Evolutionary conservation across 1,140 invertebrate species (phyloP), one percentile per base, ranked within the genome.

Genomic region (Polyergus mexicanus): DNA sequence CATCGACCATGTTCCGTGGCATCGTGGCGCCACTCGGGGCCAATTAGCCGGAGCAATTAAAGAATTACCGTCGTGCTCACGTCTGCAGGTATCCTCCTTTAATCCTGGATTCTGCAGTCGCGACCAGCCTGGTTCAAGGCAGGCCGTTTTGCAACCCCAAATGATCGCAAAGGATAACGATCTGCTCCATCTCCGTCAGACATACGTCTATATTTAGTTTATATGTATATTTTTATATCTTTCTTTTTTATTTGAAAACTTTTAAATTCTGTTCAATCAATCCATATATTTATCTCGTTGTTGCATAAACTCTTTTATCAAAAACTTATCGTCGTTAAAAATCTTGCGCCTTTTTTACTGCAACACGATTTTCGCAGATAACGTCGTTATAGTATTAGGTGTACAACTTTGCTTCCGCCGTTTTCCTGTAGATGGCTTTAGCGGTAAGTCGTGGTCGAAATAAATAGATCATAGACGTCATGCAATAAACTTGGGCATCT

Each of bases 11-110:
- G 89, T 88, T 89, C 86, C 86, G 86, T 90, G 87, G 88, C 90
- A 92, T 41, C 87, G 89, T 92, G 94, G 93, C 94, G 93, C 93
- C 93, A 94, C 92, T 92, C 92, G 92, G 89, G 47, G 74, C 94
- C 94, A 94, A 95, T 94, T 95, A 94, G 94, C 90, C 89, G 87
- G 60, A 88, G 93, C 92, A 93, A 94, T 95, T 94, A 94, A 94
- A 93, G 94, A 94, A 94, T 95, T 94, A 94, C 92, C 47, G 88
- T 85, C 77, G 89, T 87, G 85, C 19, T 60, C 60, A 69, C 32
- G 58, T 56, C 47, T 44, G 66, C 47, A 19, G n/a, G 54, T 54
- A 62, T 71, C 28, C 54, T 60, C 28, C 78, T 81, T 86, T 77
- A 77, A 81, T 89, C 69, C 86, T 22, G 78, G 58, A 84, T 78